These are phyloP conservation scores for Silurus aristotelis DNA, from an alignment of 2,797 vertebrate genomes.

Conservation along the genomic window DNA sequence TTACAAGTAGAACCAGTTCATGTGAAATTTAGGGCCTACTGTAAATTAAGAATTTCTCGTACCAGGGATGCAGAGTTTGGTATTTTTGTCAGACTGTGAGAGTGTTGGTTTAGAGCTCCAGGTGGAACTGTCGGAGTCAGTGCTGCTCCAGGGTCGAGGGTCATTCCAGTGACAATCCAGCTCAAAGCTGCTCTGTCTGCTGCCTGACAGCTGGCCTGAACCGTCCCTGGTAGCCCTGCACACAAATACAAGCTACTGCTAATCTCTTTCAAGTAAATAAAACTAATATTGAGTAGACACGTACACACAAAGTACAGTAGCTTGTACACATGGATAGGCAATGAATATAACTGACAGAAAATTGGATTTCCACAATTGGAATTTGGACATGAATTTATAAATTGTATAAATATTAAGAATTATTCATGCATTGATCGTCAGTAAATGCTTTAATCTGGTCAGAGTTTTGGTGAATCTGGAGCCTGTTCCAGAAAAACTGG, in stretches of 20 bases:
- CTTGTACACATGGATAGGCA: not conserved
- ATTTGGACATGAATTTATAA: not conserved
- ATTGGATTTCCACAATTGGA: not conserved
- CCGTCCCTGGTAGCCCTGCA: conserved; percentile 85
- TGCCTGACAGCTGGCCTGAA: conserved; percentile 84
- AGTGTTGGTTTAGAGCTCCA: conserved; percentile 80
- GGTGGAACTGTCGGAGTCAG: conserved; percentile 89
- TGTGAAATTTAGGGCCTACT: not conserved
- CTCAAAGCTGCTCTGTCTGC: conserved; percentile 92
- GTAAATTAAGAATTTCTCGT: not conserved
- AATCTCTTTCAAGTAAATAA: not conserved
- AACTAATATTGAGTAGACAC: not conserved
- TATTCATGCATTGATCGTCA: not conserved
- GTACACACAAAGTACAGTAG: not conserved
- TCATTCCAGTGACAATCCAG: conserved; percentile 84
- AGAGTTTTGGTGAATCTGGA: not conserved
- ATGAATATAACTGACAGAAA: not conserved
- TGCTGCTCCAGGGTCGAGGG: conserved; percentile 94
- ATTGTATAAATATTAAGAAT: not conserved
- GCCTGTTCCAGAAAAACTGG: not conserved
- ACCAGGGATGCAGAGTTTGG: conserved; percentile 85
- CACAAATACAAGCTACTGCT: not conserved
- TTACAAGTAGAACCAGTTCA: not conserved
- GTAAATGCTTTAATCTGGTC: not conserved
- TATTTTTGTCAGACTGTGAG: conserved; percentile 76